Evolutionary conservation across 2,888 invertebrate species (phyloP).

Genomic region (Nephrotoma flavescens): DNA sequence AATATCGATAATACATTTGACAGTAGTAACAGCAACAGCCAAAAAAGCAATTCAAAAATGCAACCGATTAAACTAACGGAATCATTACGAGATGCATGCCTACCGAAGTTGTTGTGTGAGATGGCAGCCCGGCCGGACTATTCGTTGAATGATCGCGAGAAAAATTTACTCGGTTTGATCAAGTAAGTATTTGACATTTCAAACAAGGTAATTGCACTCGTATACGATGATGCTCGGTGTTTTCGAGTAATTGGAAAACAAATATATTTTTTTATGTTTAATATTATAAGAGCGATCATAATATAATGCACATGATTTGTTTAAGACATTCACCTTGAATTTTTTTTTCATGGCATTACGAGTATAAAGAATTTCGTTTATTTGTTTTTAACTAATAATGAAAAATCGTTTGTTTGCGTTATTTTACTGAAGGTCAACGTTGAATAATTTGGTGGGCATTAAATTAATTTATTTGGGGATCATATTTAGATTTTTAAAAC

Average conservation of each 20-base stretch:
- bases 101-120: conserved; percentile 32
- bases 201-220: neutral
- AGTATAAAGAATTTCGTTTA: neutral
- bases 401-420: no score
- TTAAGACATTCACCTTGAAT: neutral
- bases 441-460: no score
- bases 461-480: no score
- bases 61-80: conserved; percentile 21
- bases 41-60: neutral
- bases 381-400: neutral
- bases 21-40: neutral
- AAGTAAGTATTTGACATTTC: conserved; percentile 18
- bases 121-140: conserved; percentile 30
- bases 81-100: conserved; percentile 29
- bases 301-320: neutral
- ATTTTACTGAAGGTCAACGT: no score
- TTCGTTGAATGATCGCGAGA: conserved; percentile 28
- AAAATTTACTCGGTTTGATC: conserved; percentile 27
- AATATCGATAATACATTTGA: neutral
- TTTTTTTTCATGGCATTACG: neutral
- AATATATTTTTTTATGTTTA: neutral
- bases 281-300: no score
- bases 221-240: no score
- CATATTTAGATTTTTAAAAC: no score
- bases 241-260: neutral